Evolutionary conservation across 2,797 vertebrate species (phyloP), one percentile per base, ranked within the genome.

Genomic region (Galago senegalensis): DNA sequence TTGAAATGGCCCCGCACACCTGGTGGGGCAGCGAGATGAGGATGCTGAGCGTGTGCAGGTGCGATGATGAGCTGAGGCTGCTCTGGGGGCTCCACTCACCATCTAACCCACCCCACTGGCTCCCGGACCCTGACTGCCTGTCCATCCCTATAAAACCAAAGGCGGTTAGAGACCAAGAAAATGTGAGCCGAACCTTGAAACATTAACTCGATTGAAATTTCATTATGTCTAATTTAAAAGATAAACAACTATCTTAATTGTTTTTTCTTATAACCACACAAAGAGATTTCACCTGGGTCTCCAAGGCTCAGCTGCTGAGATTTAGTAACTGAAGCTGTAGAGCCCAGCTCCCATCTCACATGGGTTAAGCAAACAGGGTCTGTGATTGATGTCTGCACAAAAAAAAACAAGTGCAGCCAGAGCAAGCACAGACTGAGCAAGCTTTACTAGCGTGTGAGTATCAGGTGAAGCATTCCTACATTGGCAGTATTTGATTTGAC

Each of bases 311-410:
- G 76, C n/a, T 72, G 17, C 63, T 46, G 8, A 65, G 58, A 69
- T 21, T 20, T 8, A 63, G 86, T 31, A 31, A 43, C 46, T 9
- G 65, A 60, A 56, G 20, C 21, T 4, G 3, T 2, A 31, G 92
- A 25, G 21, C 13, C 21, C n/a, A 0, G 13, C 56, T 29, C 13
- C 21, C n/a, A 0, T 16, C 56, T 29, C 58, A 6, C 16, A 0
- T 34, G 21, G 18, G 76, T 23, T 40, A 46, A 16, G 34, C 13
- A 2, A 65, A 27, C 46, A 75, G 20, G 58, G 46, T 40, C 13
- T 0, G 1, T 49, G 79, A 61, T 16, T 83, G 10, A 1, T 46
- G 67, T 11, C 40, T 25, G 2, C 63, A 0, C 56, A 49, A 69
- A 69, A 92, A 40, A 49, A 53, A 53, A 14, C 34, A 25, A 63